A percentile compares a stretch with the other conserved stretches of the same genome.
Evolutionary conservation across 2,888 invertebrate species (phyloP).

Genomic region (Galerucella pusilla): DNA sequence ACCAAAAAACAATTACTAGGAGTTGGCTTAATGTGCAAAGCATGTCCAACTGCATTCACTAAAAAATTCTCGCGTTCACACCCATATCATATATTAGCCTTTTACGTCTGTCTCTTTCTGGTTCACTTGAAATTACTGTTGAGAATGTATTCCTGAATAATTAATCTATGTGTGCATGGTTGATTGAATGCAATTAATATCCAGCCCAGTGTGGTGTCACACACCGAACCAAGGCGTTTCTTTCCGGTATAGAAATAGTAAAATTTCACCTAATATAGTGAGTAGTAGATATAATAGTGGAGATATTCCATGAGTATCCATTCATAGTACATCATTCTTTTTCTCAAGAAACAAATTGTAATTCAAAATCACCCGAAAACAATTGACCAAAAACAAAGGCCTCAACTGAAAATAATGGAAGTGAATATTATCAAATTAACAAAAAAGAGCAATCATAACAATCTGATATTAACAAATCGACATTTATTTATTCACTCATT

Average conservation of each 20-base stretch:
- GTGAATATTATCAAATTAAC: too few species aligned
- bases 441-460: too few species aligned
- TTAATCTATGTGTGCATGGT: conserved; percentile 22
- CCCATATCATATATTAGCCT: conserved; percentile 16
- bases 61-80: conserved; percentile 10
- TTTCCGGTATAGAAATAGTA: conserved; percentile 11
- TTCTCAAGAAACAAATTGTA: background rate
- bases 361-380: too few species aligned
- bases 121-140: conserved; percentile 17
- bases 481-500: too few species aligned
- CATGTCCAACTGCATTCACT: conserved; percentile 11
- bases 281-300: background rate
- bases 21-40: conserved; percentile 8
- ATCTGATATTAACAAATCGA: too few species aligned
- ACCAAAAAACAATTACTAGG: background rate
- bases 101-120: conserved; percentile 13
- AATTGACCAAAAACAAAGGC: too few species aligned
- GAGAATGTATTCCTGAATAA: conserved; percentile 15
- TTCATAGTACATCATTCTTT: background rate
- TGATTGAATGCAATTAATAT: conserved; percentile 30
- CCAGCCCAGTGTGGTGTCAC: conserved; percentile 28
- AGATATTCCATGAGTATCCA: background rate
- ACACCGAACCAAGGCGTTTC: conserved; percentile 17
- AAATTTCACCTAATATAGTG: background rate
- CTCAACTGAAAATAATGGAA: too few species aligned